Evolutionary conservation across 1,140 invertebrate species (phyloP), one percentile per base, ranked within the genome.

Genomic region (Drosophila leontia): DNA sequence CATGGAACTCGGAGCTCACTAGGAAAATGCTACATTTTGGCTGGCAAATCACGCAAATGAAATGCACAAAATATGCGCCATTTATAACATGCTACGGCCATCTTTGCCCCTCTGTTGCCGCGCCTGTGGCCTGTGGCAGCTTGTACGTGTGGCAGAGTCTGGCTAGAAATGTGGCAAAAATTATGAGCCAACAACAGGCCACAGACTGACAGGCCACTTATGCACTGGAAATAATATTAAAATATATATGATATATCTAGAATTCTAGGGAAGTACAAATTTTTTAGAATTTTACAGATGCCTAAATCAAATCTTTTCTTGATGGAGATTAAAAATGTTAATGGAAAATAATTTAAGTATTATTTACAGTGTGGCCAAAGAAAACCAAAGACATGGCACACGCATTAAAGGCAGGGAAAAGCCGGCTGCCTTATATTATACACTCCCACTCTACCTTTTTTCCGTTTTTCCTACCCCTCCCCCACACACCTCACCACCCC

Each of bases 21-120:
- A 68, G 78, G 69, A 78, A 87, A 87, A 78, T 80, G 69, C 80
- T 78, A 78, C 85, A 88, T 84, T 81, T 90, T 84, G 80, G 80
- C 78, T 90, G 85, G 84, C 80, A 88, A 83, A 87, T 87, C 84
- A 87, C 83, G 84, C 84, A 87, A 88, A 88, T 88, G 84, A 88
- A 88, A 88, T 88, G 84, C 84, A 88, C 84, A 90, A 90, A 88
- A 90, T 88, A 83, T 88, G 85, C 74, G 74, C 81, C 84, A 88
- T 90, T 90, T 90, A 90, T 88, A 88, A 78, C 78, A 81, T 85
- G 78, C 75, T 68, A 32, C 55, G 39, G 47, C 39, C 69, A 37
- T 57, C 42, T 8, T 15, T 6, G 23, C 45, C 47, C 11, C 7
- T 6, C 1, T 0, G 9, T 17, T 13, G n/a, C 47, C 29, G 32